Base-by-base conservation (phyloP, 2,888 invertebrate species). In the Nymphalis c-album region DNA sequence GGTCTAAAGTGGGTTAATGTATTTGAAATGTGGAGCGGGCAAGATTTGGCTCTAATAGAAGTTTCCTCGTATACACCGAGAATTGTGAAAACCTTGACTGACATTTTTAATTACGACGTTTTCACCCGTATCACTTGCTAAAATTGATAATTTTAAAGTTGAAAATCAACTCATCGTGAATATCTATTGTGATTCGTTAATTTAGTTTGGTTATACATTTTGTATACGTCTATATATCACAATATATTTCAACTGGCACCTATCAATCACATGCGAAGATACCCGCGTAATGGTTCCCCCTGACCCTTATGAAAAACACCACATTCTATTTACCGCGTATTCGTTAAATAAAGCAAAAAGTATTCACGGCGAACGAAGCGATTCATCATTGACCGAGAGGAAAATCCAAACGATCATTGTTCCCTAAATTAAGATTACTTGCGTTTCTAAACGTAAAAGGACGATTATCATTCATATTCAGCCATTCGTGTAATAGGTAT, bases 1-100 rank as follows among this genome's bases (percentile, higher is more conserved):
- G 81, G 78, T 74, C 78, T 67, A 82, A 90, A 88, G 83, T 90
- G 80, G 88, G 89, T 88, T 90, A 90, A 91, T 87, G 87, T 83
- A 79, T 83, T 78, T 79, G 76, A 81, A 78, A 90, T 88, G 85
- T 86, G 79, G 87, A 81, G 79, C 86, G 83, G 75, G 80, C 76
- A 77, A 82, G 81, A 81, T 85, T 88, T 83, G 82, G 73, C 71
- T 73, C 70, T 70, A 71, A 63, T 64, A 70, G 69, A 79, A 61
- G 63, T 79, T 77, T 78, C 76, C 76, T 77, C 79, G 75, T 76
- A 80, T 48, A 69, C 45, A 69, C 64, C 75, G 73, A 77, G 77
- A 76, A 76, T 77, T 75, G 76, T 75, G 69, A 70, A 79, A 78
- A 81, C 85, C 86, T 87, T 88, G 85, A 80, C 82, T 77, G 79